Conservation (phyloP, 1,140 invertebrate species). For the Melipona quadrifasciata region DNA sequence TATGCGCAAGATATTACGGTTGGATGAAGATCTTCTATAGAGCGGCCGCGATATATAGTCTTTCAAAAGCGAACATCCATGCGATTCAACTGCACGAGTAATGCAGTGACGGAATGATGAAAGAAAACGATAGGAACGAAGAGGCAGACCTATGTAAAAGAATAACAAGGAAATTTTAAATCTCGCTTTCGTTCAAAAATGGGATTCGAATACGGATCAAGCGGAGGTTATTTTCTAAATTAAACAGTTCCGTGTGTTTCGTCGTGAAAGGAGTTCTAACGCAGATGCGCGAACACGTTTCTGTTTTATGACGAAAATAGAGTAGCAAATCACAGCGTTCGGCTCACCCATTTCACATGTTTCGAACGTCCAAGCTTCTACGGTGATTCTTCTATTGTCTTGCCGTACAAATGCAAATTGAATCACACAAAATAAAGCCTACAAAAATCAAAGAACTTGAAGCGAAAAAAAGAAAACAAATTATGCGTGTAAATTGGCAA, state of each 20-base stretch:
- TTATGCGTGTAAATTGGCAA: too few relatives aligned
- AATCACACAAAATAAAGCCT: background rate
- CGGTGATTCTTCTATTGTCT: background rate
- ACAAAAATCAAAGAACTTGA: background rate
- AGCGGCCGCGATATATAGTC: background rate
- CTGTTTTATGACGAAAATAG: constrained; percentile 49
- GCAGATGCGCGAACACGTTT: constrained; percentile 22
- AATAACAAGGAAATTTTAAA: background rate
- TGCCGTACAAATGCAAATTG: background rate
- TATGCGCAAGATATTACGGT: constrained; percentile 18
- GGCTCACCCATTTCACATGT: constrained; percentile 1
- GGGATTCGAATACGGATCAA: background rate
- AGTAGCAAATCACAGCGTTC: constrained; percentile 26
- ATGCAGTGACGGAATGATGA: background rate
- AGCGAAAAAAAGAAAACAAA: background rate
- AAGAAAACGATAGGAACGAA: too few relatives aligned
- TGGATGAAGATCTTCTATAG: background rate
- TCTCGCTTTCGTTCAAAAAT: background rate
- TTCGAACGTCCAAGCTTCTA: background rate
- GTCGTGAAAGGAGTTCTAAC: background rate
- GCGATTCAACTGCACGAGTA: background rate
- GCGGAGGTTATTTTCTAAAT: constrained; percentile 14
- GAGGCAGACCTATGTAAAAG: too few relatives aligned
- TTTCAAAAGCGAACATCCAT: background rate
- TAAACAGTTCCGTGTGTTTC: constrained; percentile 11